phyloP scores from a whole-genome alignment of 2,797 vertebrate species.

The Erpetoichthys calabaricus region DNA sequence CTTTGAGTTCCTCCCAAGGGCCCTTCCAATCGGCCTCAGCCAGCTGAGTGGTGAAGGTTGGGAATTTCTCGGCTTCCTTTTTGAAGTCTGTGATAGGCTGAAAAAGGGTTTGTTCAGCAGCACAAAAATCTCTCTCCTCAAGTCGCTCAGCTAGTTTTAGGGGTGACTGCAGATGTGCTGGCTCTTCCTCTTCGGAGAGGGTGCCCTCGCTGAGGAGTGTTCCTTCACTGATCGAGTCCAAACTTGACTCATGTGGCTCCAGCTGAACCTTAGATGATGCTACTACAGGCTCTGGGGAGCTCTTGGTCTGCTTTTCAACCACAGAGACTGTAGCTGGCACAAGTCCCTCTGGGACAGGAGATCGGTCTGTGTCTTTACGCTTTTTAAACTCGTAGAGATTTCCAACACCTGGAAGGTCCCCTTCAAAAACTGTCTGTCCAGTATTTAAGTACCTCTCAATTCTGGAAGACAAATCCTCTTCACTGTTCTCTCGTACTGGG shows the following conservation, averaged over 20 bases:
- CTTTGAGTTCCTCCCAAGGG: conserved; percentile 81
- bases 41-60: conserved; percentile 36
- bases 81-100: conserved; percentile 69
- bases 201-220: conserved; percentile 73
- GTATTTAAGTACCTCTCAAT: conserved; percentile 59
- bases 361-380: conserved; percentile 40
- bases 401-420: conserved; percentile 60
- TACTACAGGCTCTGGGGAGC: conserved; percentile 1
- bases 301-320: not conserved
- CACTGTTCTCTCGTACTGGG: conserved; percentile 46
- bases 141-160: conserved; percentile 35
- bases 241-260: conserved; percentile 47
- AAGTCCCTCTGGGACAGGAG: conserved; percentile 33
- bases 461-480: conserved; percentile 43
- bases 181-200: conserved; percentile 57
- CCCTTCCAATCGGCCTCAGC: conserved; percentile 32
- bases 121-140: conserved; percentile 47
- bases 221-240: conserved; percentile 79
- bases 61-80: conserved; percentile 67
- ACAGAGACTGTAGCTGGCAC: conserved; percentile 13
- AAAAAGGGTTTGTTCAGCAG: conserved; percentile 38
- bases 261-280: not conserved
- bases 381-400: conserved; percentile 56
- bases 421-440: conserved; percentile 54
- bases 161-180: conserved; percentile 17